A percentile compares a stretch with the other conserved stretches of the same genome.
phyloP scores from a whole-genome alignment of 2,797 vertebrate genomes.

The Zenarchopterus dispar region DNA sequence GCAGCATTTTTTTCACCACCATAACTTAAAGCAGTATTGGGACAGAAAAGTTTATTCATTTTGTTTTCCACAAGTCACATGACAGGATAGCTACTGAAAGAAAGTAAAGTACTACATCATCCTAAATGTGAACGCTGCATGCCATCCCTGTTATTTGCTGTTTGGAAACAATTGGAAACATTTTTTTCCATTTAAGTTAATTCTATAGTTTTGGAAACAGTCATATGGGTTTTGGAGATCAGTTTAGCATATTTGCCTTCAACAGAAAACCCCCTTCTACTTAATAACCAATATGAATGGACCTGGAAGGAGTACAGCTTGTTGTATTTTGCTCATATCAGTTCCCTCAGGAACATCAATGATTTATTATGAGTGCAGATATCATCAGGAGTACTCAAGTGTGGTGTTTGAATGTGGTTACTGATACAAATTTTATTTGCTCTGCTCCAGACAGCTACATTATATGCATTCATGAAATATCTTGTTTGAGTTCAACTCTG shows the following conservation, averaged over 20 bases:
- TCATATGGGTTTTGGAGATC: neutral
- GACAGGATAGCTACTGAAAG: too few species aligned
- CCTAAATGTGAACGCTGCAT: too few species aligned
- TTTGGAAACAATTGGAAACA: too few species aligned
- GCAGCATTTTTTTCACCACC: too few species aligned
- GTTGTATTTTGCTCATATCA: neutral
- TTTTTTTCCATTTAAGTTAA: too few species aligned
- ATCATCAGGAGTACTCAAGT: neutral
- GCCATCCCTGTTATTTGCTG: too few species aligned
- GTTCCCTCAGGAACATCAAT: neutral
- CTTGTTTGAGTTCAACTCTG: constrained; percentile 21
- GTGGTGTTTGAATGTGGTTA: constrained; percentile 11
- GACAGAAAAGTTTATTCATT: too few species aligned
- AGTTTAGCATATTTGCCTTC: constrained; percentile 8
- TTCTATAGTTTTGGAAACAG: too few species aligned
- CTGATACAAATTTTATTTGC: constrained; percentile 28
- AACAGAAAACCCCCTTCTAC: neutral
- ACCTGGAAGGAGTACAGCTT: neutral
- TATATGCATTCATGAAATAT: constrained; percentile 16
- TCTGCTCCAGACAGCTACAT: neutral
- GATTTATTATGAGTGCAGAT: constrained; percentile 4
- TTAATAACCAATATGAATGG: neutral
- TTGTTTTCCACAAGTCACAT: too few species aligned
- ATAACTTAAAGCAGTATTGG: too few species aligned
- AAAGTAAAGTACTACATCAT: too few species aligned